A percentile compares a stretch with the other conserved stretches of the same genome.
These are phyloP conservation scores for Chromis chromis DNA, from an alignment of 2,797 vertebrate genomes.

Conservation along the genomic window DNA sequence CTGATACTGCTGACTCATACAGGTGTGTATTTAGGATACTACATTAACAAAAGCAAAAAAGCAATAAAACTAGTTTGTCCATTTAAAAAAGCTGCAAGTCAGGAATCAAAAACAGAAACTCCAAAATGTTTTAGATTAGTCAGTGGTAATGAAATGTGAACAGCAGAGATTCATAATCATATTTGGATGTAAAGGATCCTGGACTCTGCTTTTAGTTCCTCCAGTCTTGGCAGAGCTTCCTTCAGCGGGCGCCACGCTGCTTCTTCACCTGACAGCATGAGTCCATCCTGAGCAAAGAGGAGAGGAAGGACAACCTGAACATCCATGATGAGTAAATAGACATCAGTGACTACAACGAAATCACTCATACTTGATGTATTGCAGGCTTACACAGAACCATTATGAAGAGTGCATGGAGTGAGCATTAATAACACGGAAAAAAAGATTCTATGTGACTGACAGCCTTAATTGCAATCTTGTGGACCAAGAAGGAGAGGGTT, in stretches of 20 bases:
- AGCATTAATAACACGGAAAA: neutral
- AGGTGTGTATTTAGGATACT: neutral
- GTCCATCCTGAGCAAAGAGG: constrained; percentile 83
- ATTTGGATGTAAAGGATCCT: constrained; percentile 86
- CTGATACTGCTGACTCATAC: too few relatives aligned
- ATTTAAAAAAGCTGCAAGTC: neutral
- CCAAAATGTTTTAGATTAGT: neutral
- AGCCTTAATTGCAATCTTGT: neutral
- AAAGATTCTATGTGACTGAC: neutral
- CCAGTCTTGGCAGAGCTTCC: constrained; percentile 84
- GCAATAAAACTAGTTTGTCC: neutral
- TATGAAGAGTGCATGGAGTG: too few relatives aligned
- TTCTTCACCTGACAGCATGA: constrained; percentile 89
- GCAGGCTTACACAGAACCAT: constrained; percentile 7
- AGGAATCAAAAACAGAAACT: neutral
- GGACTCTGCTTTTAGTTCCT: constrained; percentile 84
- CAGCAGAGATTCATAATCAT: too few relatives aligned
- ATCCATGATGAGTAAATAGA: constrained; percentile 4
- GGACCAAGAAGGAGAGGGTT: too few relatives aligned
- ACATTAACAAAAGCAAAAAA: neutral
- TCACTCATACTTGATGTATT: neutral
- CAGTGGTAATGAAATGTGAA: neutral
- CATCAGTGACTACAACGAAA: neutral
- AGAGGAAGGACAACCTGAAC: neutral
- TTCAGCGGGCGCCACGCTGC: constrained; percentile 84